Evolutionary conservation across 2,888 invertebrate genomes (phyloP).

Genomic region (Hipparchia semele): DNA sequence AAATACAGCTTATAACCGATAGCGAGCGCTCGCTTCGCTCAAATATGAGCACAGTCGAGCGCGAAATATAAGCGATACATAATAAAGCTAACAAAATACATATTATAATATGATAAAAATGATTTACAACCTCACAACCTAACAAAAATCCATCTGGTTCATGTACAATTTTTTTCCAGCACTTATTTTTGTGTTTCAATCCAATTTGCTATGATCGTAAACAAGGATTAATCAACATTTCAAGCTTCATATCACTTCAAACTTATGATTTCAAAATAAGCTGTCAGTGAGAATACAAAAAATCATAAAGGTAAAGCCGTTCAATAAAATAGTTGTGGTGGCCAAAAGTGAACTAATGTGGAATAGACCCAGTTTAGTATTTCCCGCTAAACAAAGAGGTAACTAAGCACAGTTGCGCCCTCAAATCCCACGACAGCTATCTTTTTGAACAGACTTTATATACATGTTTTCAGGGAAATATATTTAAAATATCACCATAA

Average conservation of each 20-base stretch:
- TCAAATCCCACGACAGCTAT: too few relatives aligned
- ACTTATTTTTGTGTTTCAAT: slow-evolving; percentile 44
- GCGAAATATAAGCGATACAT: slow-evolving; percentile 51
- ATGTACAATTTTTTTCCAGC: slow-evolving; percentile 67
- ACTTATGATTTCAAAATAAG: background rate
- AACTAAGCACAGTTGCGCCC: too few relatives aligned
- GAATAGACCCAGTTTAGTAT: too few relatives aligned
- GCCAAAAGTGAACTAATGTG: too few relatives aligned
- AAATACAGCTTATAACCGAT: slow-evolving; percentile 54
- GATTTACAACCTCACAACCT: slow-evolving; percentile 82
- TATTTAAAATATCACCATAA: background rate
- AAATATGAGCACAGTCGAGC: slow-evolving; percentile 54
- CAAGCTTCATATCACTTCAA: background rate
- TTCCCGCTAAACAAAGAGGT: too few relatives aligned
- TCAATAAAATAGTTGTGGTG: too few relatives aligned
- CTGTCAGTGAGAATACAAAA: background rate
- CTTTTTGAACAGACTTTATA: too few relatives aligned
- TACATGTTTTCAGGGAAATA: background rate
- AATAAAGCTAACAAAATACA: slow-evolving; percentile 79
- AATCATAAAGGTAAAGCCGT: background rate
- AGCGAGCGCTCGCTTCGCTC: slow-evolving; percentile 45
- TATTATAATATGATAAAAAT: slow-evolving; percentile 69
- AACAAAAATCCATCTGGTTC: slow-evolving; percentile 72
- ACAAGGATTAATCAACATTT: slow-evolving; percentile 2
- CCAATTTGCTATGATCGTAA: slow-evolving; percentile 19